Conservation (phyloP, 2,113 vertebrate species). For the Oryctolagus cuniculus region DNA sequence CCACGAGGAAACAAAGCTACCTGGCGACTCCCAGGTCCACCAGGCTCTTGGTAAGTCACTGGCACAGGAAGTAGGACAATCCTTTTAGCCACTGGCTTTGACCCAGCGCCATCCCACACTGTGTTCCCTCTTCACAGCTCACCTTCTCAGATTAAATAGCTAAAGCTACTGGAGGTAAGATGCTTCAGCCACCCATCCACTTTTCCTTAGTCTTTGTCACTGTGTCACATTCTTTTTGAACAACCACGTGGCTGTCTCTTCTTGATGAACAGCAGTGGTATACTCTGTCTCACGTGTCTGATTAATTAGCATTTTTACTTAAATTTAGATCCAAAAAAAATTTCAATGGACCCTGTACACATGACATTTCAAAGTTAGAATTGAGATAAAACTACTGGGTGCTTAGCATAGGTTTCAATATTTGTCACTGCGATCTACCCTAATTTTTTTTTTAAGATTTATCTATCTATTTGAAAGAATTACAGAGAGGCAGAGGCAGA, state of each 20-base stretch:
- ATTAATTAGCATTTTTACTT: constrained; percentile 16
- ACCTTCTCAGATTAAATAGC: background rate
- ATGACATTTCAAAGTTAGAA: background rate
- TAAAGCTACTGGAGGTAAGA: background rate
- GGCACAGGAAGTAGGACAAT: background rate
- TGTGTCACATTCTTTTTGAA: background rate
- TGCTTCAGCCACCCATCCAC: too few relatives aligned
- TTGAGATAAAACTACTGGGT: background rate
- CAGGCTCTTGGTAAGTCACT: background rate
- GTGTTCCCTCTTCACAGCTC: background rate
- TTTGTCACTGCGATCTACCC: background rate
- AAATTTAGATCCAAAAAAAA: background rate
- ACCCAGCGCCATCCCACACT: background rate
- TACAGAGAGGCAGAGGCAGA: too few relatives aligned
- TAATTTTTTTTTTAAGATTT: too few relatives aligned
- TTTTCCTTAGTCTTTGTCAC: background rate
- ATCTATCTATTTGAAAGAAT: too few relatives aligned
- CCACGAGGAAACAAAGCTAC: background rate
- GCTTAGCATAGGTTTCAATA: constrained; percentile 9
- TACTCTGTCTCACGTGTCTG: background rate
- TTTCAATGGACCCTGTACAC: background rate
- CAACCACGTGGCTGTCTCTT: background rate
- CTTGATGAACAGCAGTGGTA: background rate
- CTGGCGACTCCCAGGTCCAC: background rate
- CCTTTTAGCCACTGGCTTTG: background rate